Evolutionary conservation across 1,140 invertebrate genomes (phyloP), one percentile per base, ranked within the genome.

Genomic region (Pseudomyrmex sp.): DNA sequence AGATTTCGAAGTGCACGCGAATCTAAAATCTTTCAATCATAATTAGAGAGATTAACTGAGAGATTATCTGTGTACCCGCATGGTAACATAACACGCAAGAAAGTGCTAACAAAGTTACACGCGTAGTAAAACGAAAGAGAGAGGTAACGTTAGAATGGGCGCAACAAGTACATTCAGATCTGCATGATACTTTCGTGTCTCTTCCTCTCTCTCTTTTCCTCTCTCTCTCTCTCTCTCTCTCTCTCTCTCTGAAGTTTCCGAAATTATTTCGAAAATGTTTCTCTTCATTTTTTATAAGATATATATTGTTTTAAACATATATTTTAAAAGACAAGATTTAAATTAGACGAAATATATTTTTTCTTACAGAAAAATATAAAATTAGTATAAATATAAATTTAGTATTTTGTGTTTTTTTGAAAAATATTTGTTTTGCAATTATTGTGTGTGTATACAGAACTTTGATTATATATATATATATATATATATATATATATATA

Each of bases 81-180:
- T 20, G 48, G 23, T 59, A 44, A 26, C 20, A 10, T 23, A 63
- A 59, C 54, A 72, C 44, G 54, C 54, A 15, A 61, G 46, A n/a
- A 13, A 26, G 70, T 20, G 8, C 8, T 20, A 23, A 23, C 23
- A 26, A 80, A 85, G 48, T 59, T 35, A 50, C 35, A 56, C 66
- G 66, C 58, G 20, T 68, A 63, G 83, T 58, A 77, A 56, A 59
- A 59, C 70, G 63, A 52, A 72, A 48, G 26, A 26, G 26, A 26
- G 2, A 26, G 80, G 15, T 61, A 59, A 66, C 61, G 54, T 68
- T 56, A 73, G 83, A 65, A 82, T 61, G 68, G 56, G 62, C 77
- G 86, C 86, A 88, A 88, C 86, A 88, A 88, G 86, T 88, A 85
- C 65, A 84, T 84, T 46, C 59, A 52, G 58, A 84, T 75, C 44